Percentiles rank a stretch among this genome's conserved stretches.
These are phyloP conservation scores for Scarus forsteni DNA, from an alignment of 2,797 vertebrate species.

Conservation along the genomic window DNA sequence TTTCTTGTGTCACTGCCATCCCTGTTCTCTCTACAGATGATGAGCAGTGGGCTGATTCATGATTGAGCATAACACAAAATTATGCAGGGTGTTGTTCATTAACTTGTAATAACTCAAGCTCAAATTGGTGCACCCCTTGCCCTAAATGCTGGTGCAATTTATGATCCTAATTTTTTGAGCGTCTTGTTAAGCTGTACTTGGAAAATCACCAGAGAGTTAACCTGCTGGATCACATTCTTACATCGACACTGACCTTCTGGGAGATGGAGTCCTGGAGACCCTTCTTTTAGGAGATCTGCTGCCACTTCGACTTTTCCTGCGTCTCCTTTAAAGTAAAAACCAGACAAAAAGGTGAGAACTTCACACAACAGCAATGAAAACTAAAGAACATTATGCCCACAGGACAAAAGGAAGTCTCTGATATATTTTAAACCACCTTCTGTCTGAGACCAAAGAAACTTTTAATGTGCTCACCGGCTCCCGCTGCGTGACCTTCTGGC, in stretches of 20 bases:
- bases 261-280: slow-evolving; percentile 90
- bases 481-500: slow-evolving; percentile 92
- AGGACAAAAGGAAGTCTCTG: not conserved
- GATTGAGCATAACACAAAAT: too few relatives aligned
- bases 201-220: not conserved
- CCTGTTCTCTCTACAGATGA: too few relatives aligned
- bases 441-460: not conserved
- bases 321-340: slow-evolving; percentile 78
- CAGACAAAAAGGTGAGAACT: not conserved
- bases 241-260: slow-evolving; percentile 86
- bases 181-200: too few relatives aligned
- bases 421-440: not conserved
- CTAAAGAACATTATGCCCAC: fast-evolving
- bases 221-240: not conserved
- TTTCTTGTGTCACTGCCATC: too few relatives aligned
- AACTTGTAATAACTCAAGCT: too few relatives aligned
- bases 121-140: too few relatives aligned
- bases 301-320: slow-evolving; percentile 87
- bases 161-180: too few relatives aligned
- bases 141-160: too few relatives aligned
- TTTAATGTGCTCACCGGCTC: slow-evolving; percentile 86
- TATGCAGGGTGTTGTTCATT: too few relatives aligned
- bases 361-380: not conserved
- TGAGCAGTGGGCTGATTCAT: too few relatives aligned
- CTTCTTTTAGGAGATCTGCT: slow-evolving; percentile 92